phyloP scores from a whole-genome alignment of 2,797 vertebrate species.

The Pseudocheirus occidentalis region DNA sequence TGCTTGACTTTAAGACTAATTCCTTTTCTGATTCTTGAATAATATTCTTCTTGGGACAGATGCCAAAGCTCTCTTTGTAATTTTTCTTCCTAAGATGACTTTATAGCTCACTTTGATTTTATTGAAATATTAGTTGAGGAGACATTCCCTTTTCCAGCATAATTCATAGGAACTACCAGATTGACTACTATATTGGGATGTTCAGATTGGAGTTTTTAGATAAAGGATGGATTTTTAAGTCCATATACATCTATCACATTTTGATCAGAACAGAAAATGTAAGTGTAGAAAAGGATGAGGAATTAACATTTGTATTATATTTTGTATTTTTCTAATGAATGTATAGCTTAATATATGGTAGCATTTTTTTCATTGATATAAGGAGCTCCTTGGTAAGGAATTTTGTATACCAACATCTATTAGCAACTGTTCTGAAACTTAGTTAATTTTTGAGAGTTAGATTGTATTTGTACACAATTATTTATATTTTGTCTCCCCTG shows the following conservation, averaged over 20 bases:
- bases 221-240: slow-evolving; percentile 64
- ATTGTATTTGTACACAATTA: not conserved
- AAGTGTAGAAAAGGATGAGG: slow-evolving; percentile 1
- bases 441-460: not conserved
- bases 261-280: slow-evolving; percentile 57
- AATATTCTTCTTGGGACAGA: slow-evolving; percentile 15
- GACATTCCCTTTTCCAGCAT: slow-evolving; percentile 54
- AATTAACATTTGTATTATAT: slow-evolving; percentile 46
- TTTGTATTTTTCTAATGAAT: slow-evolving; percentile 1
- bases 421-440: not conserved
- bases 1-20: slow-evolving; percentile 11
- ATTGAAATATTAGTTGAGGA: slow-evolving; percentile 20
- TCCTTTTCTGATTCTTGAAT: slow-evolving; percentile 45
- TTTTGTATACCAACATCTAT: not conserved
- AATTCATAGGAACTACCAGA: slow-evolving; percentile 47
- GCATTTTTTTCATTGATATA: not conserved
- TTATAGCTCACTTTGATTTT: slow-evolving; percentile 51
- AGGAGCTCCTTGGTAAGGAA: not conserved
- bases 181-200: slow-evolving; percentile 68
- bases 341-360: not conserved
- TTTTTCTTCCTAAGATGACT: not conserved
- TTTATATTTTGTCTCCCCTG: not conserved
- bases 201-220: slow-evolving; percentile 63
- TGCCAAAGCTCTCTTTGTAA: slow-evolving; percentile 11
- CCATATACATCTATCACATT: slow-evolving; percentile 68